Evolutionary conservation across 2,113 vertebrate genomes (phyloP), one percentile per base, ranked within the genome.

Genomic region (Vulpes vulpes): DNA sequence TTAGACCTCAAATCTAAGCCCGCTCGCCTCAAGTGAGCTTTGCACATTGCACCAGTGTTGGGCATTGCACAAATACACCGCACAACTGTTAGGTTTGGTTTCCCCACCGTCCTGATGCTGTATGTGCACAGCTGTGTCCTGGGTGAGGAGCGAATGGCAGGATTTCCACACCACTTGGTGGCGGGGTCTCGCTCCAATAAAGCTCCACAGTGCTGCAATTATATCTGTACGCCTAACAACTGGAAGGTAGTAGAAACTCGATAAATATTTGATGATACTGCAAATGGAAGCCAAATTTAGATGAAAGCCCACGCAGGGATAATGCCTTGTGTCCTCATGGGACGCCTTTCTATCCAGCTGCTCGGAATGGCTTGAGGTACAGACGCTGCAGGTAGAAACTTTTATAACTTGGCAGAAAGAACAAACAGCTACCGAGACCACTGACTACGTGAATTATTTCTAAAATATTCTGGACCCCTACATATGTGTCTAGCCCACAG

Each of bases 41-140:
- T 64, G 1, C 4, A 14, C 8, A 20, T 90, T 64, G 1, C 4
- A 14, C 8, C 27, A n/a, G n/a, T n/a, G 8, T 5, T 30, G 2
- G 2, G 27, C 35, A 20, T 4, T 23, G 49, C 49, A 11, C 0
- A 12, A 32, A 1, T 9, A 8, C 0, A 0, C 19, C 10, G 0
- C 9, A 5, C 1, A 12, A 2, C 4, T 6, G 19, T 2, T 5
- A 9, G 5, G 30, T 60, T 14, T 35, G 7, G 2, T 38, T 55
- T 73, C 3, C 6, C 2, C 4, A 0, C 4, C 0, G 1, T 8
- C 23, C 9, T 14, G 53, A 9, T 5, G 10, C 1, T 0, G 3
- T 9, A 4, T 0, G 25, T 0, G 2, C 7, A 1, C n/a, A 10
- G 4, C 4, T 67, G 49, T 30, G 43, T 19, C 4, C 12, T 17